Evolutionary conservation across 2,797 vertebrate genomes (phyloP).

Genomic region (Melopsittacus undulatus): DNA sequence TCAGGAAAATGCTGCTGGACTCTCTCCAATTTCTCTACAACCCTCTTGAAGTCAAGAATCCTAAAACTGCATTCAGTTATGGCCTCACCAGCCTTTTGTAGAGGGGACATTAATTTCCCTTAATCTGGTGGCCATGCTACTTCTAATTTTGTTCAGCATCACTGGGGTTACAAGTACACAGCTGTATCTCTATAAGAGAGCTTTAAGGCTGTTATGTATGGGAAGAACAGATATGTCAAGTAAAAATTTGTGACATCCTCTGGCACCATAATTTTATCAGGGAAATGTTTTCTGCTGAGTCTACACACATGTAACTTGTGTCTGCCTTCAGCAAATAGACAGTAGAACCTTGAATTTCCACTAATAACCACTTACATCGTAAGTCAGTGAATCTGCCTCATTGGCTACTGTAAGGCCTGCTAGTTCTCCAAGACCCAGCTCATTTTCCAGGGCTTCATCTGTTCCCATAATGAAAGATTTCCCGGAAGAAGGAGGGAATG

Average conservation of each 20-base stretch:
- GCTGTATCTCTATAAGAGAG: not conserved
- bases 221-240: not conserved
- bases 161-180: not conserved
- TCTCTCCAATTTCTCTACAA: not conserved
- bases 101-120: not conserved
- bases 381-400: constrained; percentile 92
- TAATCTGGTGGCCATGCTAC: not conserved
- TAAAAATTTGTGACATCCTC: not conserved
- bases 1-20: not conserved
- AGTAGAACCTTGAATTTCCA: not conserved
- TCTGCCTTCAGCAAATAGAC: not conserved
- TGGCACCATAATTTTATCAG: not conserved
- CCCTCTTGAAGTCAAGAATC: not conserved
- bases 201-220: not conserved
- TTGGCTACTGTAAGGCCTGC: constrained; percentile 98
- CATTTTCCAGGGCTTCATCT: constrained; percentile 93
- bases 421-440: constrained; percentile 93
- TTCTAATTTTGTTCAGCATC: not conserved
- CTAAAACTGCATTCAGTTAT: not conserved
- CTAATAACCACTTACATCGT: constrained; percentile 87
- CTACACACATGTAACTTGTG: not conserved
- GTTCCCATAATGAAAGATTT: constrained; percentile 96
- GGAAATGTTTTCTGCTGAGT: not conserved
- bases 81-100: not conserved
- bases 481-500: constrained; percentile 94